phyloP scores from a whole-genome alignment of 2,113 vertebrate genomes.

The Platysteira castanea region DNA sequence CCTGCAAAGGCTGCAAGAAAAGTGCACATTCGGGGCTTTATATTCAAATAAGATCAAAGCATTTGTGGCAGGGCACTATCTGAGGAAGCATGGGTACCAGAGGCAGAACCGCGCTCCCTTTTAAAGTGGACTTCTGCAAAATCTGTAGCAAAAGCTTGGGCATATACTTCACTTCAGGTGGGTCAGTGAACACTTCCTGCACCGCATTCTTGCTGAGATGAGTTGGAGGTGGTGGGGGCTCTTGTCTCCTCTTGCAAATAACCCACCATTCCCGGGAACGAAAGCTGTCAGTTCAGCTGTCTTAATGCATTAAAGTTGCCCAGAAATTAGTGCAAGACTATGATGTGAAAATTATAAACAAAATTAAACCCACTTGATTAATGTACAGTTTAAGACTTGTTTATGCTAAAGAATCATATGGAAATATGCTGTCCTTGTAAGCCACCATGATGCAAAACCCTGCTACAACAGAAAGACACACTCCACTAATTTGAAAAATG shows the following conservation, averaged over 20 bases:
- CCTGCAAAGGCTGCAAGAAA: background rate
- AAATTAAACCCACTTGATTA: background rate
- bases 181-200: background rate
- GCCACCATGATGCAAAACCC: background rate
- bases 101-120: fast-evolving
- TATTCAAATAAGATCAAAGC: background rate
- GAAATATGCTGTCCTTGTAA: background rate
- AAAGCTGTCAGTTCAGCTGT: background rate
- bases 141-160: background rate
- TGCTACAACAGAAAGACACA: background rate
- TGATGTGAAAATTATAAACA: background rate
- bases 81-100: background rate
- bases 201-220: background rate
- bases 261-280: background rate
- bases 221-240: background rate
- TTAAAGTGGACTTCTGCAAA: background rate
- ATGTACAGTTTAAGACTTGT: background rate
- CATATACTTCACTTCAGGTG: background rate
- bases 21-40: background rate
- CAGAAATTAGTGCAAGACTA: background rate
- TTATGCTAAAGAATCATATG: background rate
- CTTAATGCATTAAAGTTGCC: background rate
- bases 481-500: background rate
- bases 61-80: background rate
- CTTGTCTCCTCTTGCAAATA: background rate